Evolutionary conservation across 2,888 invertebrate species (phyloP), one percentile per base, ranked within the genome.

Genomic region (Leptodirus hochenwartii): DNA sequence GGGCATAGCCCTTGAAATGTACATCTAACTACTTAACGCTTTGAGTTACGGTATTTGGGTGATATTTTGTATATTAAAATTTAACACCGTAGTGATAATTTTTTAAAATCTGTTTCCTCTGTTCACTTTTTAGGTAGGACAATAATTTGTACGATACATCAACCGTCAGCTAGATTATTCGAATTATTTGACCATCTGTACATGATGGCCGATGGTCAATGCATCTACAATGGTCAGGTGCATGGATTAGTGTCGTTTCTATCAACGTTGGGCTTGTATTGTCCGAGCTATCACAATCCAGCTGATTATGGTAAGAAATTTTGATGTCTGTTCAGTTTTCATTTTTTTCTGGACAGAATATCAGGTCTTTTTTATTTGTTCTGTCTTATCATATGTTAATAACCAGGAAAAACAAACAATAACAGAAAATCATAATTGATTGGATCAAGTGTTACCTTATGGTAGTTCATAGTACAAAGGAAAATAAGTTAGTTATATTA

Each of bases 141-240:
- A 15, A 82, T 93, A 37, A 85, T 93, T 39, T 93, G 91, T 51
- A 91, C 91, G 22, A 93, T 93, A 43, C 93, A 93, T 58, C 93
- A 95, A 54, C 93, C 93, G 8, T 88, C 88, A 41, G 91, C 93
- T 17, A 71, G 91, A 43, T 62, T 93, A 26, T 93, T 93, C 49
- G 91, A 93, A 59, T 90, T 87, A 72, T 93, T 95, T 50, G 91
- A 93, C 54, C 72, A 84, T 60, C 59, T 95, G 37, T 91, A 88
- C 54, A 75, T 88, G 50, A 53, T 95, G 46, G 80, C 88, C 6
- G 87, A 87, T 44, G 93, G 93, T 6, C 85, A 87, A 54, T 90
- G 88, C 54, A 78, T 93, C 47, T 95, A 91, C 51, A 75, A 82
- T 47, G 93, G 93, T 4, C 69, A 72, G 24, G 80, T 87, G 1